Evolutionary conservation across 2,888 invertebrate genomes (phyloP).

Genomic region (Pollenia amentaria): DNA sequence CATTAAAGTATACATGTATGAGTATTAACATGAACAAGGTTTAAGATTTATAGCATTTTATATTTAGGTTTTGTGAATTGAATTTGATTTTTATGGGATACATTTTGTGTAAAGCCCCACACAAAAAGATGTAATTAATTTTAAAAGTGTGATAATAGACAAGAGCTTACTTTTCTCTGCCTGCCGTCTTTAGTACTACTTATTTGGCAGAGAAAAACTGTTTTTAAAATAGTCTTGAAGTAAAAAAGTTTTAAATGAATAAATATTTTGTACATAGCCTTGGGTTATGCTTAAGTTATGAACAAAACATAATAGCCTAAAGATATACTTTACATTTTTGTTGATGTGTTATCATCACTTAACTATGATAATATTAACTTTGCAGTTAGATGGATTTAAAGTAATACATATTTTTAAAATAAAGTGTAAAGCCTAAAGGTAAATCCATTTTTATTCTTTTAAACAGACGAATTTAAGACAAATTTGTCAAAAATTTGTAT

Average conservation of each 20-base stretch:
- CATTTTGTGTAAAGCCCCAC: slow-evolving; percentile 28
- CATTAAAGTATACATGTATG: neutral
- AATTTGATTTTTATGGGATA: slow-evolving; percentile 72
- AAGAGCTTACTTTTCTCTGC: slow-evolving; percentile 4
- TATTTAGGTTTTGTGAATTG: slow-evolving; percentile 69
- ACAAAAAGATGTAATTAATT: slow-evolving; percentile 70
- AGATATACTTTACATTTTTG: neutral
- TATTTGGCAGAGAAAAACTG: neutral
- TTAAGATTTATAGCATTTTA: slow-evolving; percentile 70
- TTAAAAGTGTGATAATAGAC: slow-evolving; percentile 64
- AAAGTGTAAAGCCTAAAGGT: neutral
- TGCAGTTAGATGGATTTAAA: neutral
- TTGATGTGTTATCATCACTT: neutral
- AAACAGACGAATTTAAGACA: too few species aligned
- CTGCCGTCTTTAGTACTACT: neutral
- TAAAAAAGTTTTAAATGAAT: slow-evolving; percentile 15
- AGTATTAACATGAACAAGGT: neutral
- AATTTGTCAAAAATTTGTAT: too few species aligned
- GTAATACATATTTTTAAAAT: neutral
- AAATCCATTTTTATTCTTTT: neutral
- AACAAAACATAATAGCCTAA: slow-evolving; percentile 13
- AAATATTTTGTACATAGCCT: slow-evolving; percentile 27
- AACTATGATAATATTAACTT: neutral
- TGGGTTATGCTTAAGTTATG: slow-evolving; percentile 38
- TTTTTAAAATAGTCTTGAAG: slow-evolving; percentile 1